Conservation (phyloP, 2,113 vertebrate genomes). For the Albula goreensis region DNA sequence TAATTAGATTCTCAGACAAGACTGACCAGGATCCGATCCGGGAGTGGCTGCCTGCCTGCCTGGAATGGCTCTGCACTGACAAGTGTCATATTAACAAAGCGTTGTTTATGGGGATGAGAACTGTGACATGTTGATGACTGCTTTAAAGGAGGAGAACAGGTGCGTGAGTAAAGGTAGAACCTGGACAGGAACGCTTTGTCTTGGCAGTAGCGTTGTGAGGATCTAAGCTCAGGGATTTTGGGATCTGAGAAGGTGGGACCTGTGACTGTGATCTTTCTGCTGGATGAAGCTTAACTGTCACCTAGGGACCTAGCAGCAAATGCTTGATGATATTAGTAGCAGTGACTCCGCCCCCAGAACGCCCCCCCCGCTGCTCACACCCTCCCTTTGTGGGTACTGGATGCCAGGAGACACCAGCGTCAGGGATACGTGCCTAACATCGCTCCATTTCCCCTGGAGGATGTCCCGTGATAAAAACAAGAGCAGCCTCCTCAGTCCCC, state of each 20-base stretch:
- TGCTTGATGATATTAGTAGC: not conserved
- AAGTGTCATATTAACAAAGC: not conserved
- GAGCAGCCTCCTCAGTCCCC: not conserved
- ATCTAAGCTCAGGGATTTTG: not conserved
- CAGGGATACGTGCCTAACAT: not conserved
- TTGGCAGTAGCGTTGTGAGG: not conserved
- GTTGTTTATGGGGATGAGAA: too few relatives aligned
- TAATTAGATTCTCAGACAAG: conserved; percentile 57
- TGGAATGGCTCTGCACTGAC: not conserved
- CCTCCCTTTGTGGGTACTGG: not conserved
- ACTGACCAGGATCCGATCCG: conserved; percentile 30
- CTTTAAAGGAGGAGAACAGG: not conserved
- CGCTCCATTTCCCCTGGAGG: not conserved
- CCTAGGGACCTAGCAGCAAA: not conserved
- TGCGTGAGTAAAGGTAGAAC: not conserved
- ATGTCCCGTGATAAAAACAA: not conserved
- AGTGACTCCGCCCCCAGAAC: not conserved
- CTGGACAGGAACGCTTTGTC: not conserved
- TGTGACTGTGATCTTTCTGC: not conserved
- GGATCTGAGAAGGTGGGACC: not conserved
- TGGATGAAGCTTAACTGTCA: not conserved
- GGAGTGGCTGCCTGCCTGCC: conserved; percentile 17
- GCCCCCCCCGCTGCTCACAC: not conserved
- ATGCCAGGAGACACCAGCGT: not conserved
- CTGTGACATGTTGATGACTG: not conserved